These are phyloP conservation scores for Cyanistes caeruleus DNA, from an alignment of 2,113 vertebrate genomes.

Conservation along the genomic window DNA sequence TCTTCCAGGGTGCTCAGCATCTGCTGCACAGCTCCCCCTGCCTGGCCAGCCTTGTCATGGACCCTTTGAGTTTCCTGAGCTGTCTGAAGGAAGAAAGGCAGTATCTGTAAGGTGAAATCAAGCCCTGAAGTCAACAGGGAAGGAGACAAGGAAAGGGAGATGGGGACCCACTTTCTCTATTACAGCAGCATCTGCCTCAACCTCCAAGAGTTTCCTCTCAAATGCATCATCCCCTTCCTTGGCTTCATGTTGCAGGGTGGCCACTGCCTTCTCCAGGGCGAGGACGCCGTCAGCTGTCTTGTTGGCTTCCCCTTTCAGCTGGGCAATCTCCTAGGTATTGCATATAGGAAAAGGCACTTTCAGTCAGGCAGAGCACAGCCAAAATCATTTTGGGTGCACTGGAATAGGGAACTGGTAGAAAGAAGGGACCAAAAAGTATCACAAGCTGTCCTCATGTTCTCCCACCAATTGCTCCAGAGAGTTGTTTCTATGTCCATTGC, in stretches of 20 bases:
- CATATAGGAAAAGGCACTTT: background rate
- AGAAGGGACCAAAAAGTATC: background rate
- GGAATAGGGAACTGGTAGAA: background rate
- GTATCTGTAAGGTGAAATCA: background rate
- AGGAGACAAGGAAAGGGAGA: background rate
- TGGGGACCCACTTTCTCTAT: conserved; percentile 61
- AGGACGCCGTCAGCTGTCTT: conserved; percentile 75
- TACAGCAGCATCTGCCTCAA: background rate
- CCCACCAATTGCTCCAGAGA: background rate
- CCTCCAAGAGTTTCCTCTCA: conserved; percentile 44
- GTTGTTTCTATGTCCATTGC: background rate
- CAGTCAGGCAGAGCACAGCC: background rate
- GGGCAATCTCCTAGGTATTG: conserved; percentile 70
- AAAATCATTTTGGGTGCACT: background rate
- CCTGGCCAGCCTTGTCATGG: conserved; percentile 58
- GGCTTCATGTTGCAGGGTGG: conserved; percentile 41
- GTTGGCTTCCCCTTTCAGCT: conserved; percentile 74
- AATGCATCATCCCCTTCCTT: conserved; percentile 52
- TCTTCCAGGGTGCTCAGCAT: conserved; percentile 70
- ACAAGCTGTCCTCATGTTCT: background rate
- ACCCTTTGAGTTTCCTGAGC: conserved; percentile 67
- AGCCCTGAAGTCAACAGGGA: background rate
- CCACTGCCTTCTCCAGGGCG: conserved; percentile 74
- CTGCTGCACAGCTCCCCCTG: conserved; percentile 67
- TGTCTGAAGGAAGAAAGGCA: conserved; percentile 49